These are phyloP conservation scores for Morinoia aosen DNA, from an alignment of 2,888 invertebrate species.

Conservation along the genomic window DNA sequence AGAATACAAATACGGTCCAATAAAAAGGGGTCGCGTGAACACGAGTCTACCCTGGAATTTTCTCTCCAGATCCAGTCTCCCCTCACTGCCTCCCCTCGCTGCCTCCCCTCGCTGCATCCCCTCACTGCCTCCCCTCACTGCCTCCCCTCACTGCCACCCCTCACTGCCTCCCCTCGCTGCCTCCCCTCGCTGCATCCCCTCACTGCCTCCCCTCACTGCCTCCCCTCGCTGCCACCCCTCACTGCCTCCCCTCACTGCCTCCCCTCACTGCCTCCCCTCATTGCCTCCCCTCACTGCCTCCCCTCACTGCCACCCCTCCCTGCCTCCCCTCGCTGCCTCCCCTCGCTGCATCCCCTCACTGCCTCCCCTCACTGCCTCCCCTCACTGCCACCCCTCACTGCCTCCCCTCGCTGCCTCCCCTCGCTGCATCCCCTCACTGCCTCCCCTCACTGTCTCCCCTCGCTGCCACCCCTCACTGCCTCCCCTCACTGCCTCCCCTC, in stretches of 20 bases:
- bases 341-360: background rate
- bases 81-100: background rate
- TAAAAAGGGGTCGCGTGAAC: background rate
- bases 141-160: background rate
- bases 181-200: background rate
- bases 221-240: background rate
- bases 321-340: background rate
- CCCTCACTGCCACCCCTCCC: background rate
- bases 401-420: background rate
- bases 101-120: background rate
- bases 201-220: background rate
- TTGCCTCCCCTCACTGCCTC: background rate
- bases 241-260: background rate
- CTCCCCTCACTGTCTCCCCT: background rate
- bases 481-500: background rate
- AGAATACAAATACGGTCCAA: no score
- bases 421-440: conserved; percentile 9
- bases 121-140: background rate
- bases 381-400: background rate
- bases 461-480: background rate
- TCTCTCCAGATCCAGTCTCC: background rate
- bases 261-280: background rate
- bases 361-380: background rate
- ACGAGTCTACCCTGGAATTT: background rate
- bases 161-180: background rate